Evolutionary conservation across 2,797 vertebrate genomes (phyloP).

Genomic region (Babyrousa celebensis): DNA sequence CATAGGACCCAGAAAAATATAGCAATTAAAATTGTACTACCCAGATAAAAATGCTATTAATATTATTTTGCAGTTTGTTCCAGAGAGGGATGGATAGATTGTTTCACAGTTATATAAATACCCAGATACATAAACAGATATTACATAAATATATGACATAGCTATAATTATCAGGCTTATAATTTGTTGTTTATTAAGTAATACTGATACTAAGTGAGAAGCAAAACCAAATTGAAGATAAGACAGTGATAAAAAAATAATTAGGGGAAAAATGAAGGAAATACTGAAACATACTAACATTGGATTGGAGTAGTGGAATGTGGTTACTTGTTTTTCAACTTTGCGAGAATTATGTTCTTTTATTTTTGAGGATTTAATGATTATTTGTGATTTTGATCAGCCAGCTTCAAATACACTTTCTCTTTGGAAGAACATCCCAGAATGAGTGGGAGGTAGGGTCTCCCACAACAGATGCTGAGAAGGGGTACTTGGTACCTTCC

Average conservation of each 20-base stretch:
- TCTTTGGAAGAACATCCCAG: neutral
- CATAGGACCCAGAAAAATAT: neutral
- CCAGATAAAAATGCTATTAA: neutral
- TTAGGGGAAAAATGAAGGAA: neutral
- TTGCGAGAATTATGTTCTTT: neutral
- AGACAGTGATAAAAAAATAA: neutral
- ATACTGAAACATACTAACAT: neutral
- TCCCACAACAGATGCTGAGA: neutral
- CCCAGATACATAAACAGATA: neutral
- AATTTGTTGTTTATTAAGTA: conserved; percentile 41
- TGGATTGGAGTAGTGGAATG: neutral
- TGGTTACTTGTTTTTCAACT: neutral
- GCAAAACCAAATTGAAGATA: conserved; percentile 40
- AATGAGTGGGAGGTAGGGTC: neutral
- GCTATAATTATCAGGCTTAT: neutral
- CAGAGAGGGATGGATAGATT: conserved; percentile 15
- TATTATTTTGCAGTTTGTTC: neutral
- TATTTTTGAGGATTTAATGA: neutral
- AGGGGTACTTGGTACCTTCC: neutral
- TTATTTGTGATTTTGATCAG: neutral
- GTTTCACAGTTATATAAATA: neutral
- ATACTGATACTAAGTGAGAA: neutral
- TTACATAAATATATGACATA: neutral
- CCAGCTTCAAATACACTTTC: neutral
- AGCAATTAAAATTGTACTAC: conserved; percentile 22